Evolutionary conservation across 2,888 invertebrate species (phyloP).

Genomic region (Lasioglossum malachurum): DNA sequence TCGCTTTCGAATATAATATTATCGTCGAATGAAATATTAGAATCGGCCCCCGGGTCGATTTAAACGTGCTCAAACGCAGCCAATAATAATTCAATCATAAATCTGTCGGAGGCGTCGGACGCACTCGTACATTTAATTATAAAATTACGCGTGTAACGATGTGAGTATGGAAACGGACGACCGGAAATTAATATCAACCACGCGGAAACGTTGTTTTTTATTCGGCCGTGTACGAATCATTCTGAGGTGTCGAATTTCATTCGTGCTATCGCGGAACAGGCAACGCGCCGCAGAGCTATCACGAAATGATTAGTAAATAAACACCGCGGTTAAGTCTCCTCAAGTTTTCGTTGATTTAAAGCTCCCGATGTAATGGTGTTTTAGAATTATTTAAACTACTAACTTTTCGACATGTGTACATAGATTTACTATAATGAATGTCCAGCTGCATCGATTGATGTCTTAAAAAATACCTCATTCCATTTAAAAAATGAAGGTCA

Average conservation of each 20-base stretch:
- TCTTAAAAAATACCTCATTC: no score
- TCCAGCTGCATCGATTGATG: no score
- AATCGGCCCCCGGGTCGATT: neutral
- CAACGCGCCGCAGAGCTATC: neutral
- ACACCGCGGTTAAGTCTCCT: neutral
- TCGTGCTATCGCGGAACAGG: neutral
- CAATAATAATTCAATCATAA: conserved; percentile 29
- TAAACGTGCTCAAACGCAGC: conserved; percentile 1
- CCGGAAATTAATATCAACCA: conserved; percentile 13
- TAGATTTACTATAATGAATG: no score
- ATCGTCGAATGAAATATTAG: conserved; percentile 9
- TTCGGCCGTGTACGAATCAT: neutral
- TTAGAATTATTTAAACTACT: no score
- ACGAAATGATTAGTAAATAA: neutral
- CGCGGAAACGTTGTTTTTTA: neutral
- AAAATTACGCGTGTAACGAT: conserved; percentile 3
- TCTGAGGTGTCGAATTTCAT: neutral
- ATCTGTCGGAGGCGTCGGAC: conserved; percentile 8
- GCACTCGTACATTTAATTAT: conserved; percentile 13
- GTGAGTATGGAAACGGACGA: neutral
- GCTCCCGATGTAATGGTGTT: no score
- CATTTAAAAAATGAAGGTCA: no score
- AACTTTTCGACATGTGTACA: no score
- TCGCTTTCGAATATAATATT: conserved; percentile 23
- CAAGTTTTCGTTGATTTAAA: neutral